phyloP scores from a whole-genome alignment of 2,113 vertebrate species.

The Aplodontia rufa region DNA sequence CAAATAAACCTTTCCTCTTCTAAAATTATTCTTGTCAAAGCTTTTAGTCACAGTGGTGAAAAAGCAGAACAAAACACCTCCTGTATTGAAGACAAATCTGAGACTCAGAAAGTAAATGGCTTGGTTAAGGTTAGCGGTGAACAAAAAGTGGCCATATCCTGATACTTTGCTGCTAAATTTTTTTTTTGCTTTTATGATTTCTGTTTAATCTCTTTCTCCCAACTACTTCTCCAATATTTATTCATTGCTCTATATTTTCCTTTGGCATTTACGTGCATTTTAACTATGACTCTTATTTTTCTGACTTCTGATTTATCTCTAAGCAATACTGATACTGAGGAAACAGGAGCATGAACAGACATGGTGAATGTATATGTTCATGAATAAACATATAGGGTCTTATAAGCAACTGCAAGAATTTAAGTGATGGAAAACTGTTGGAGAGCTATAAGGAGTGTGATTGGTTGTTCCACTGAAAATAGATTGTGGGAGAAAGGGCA shows the following conservation, averaged over 20 bases:
- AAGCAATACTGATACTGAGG: background rate
- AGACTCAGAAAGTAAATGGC: background rate
- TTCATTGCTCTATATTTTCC: background rate
- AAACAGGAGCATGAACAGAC: background rate
- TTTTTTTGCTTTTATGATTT: background rate
- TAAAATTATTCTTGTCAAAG: too few relatives aligned
- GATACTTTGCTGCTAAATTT: background rate
- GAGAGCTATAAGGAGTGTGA: background rate
- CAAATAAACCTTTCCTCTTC: too few relatives aligned
- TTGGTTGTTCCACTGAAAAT: background rate
- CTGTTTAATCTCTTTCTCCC: background rate
- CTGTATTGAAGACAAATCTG: background rate
- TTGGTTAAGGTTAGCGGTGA: background rate
- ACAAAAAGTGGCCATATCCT: background rate
- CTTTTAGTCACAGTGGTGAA: too few relatives aligned
- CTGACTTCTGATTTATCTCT: background rate
- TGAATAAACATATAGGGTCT: background rate
- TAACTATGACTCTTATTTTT: conserved; percentile 7
- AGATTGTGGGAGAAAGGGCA: background rate
- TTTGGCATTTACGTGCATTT: background rate
- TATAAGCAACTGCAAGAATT: background rate
- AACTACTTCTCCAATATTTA: background rate
- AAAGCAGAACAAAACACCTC: background rate
- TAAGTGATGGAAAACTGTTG: background rate
- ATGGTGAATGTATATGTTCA: too few relatives aligned